phyloP scores from a whole-genome alignment of 2,888 invertebrate species.

The Criorhina ranunculi region DNA sequence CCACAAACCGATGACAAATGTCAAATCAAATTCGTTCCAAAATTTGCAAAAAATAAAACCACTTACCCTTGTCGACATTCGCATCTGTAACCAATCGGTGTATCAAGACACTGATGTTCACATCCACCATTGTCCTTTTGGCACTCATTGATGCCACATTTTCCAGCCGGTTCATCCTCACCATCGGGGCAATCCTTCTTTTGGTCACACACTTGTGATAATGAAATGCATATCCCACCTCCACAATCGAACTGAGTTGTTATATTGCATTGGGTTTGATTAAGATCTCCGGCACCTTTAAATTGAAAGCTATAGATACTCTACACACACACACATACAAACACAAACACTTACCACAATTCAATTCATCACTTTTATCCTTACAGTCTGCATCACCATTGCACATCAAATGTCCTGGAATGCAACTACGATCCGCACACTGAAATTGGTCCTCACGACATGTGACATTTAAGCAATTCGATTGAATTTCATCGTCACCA shows the following conservation, averaged over 20 bases:
- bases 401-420: constrained; percentile 92
- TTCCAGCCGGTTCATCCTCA: constrained; percentile 93
- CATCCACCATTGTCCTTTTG: constrained; percentile 93
- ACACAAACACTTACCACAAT: constrained; percentile 88
- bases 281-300: constrained; percentile 55
- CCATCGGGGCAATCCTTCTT: constrained; percentile 94
- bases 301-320: constrained; percentile 5
- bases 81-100: constrained; percentile 91
- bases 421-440: constrained; percentile 92
- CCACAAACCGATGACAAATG: neutral
- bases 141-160: constrained; percentile 93
- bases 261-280: constrained; percentile 87
- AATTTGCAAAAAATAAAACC: neutral
- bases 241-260: constrained; percentile 94
- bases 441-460: constrained; percentile 95
- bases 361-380: constrained; percentile 94
- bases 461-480: constrained; percentile 88
- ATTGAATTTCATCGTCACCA: constrained; percentile 90
- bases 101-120: constrained; percentile 93
- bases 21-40: too few relatives aligned
- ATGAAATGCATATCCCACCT: constrained; percentile 92
- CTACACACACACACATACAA: constrained; percentile 21
- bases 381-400: constrained; percentile 92
- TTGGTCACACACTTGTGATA: constrained; percentile 92
- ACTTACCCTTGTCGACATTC: constrained; percentile 90